phyloP scores from a whole-genome alignment of 1,140 invertebrate genomes.

The Tetramorium alpestre region DNA sequence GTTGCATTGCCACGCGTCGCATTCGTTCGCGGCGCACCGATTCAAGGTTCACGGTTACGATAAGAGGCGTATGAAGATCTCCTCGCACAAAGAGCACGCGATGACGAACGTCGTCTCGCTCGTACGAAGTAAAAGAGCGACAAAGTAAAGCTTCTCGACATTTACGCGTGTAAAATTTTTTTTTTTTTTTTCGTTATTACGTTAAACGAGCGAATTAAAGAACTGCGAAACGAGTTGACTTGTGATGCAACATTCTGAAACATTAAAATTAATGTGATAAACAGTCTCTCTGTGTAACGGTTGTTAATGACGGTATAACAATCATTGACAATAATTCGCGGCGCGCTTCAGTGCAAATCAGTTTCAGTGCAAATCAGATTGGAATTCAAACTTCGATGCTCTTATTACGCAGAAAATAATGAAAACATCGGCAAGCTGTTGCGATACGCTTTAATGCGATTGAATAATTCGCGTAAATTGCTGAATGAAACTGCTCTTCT shows the following conservation, averaged over 20 bases:
- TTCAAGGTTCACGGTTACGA: slow-evolving; percentile 53
- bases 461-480: slow-evolving; percentile 11
- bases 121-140: neutral
- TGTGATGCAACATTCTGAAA: neutral
- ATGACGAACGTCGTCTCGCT: neutral
- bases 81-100: slow-evolving; percentile 21
- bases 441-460: neutral
- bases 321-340: neutral
- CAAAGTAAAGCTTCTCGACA: neutral
- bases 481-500: neutral
- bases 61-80: slow-evolving; percentile 31
- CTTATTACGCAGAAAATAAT: neutral
- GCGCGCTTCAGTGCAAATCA: slow-evolving; percentile 4
- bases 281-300: neutral
- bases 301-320: slow-evolving; percentile 1
- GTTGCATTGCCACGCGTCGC: neutral
- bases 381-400: neutral
- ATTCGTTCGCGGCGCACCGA: slow-evolving; percentile 10
- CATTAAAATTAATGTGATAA: neutral
- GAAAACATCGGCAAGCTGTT: neutral
- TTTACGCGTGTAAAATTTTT: neutral
- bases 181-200: neutral
- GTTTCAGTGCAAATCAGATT: neutral
- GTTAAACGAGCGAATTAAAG: slow-evolving; percentile 3
- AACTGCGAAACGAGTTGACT: neutral